Evolutionary conservation across 2,113 vertebrate species (phyloP).

Genomic region (Syrrhaptes paradoxus): DNA sequence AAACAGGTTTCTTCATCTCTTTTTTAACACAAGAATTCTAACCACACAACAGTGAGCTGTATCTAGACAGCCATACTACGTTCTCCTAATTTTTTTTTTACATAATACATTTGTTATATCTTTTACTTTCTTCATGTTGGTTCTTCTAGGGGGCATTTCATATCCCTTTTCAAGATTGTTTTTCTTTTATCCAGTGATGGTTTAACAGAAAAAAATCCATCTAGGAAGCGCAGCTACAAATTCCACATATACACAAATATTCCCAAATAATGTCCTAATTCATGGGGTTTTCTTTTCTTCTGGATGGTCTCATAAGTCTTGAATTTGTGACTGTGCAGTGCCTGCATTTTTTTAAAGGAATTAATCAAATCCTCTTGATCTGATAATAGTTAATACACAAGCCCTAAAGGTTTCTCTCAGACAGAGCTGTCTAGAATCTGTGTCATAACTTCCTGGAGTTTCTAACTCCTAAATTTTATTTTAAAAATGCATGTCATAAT

Average conservation of each 20-base stretch:
- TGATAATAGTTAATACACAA: neutral
- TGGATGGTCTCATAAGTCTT: neutral
- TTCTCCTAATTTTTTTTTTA: neutral
- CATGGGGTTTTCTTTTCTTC: neutral
- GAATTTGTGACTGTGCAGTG: neutral
- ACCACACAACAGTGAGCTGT: neutral
- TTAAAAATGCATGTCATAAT: neutral
- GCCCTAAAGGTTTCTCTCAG: neutral
- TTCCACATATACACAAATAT: neutral
- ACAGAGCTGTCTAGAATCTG: neutral
- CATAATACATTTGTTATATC: fast-evolving
- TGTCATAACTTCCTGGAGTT: neutral
- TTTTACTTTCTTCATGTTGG: neutral
- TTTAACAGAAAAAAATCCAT: neutral
- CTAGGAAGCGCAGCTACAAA: neutral
- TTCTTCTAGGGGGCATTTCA: neutral
- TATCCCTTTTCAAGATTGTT: neutral
- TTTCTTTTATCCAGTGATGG: neutral
- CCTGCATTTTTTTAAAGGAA: neutral
- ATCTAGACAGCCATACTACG: neutral
- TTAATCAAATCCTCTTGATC: neutral
- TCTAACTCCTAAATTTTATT: neutral
- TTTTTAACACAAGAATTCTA: neutral
- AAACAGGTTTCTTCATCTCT: neutral
- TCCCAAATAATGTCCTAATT: neutral